These are phyloP conservation scores for Adrianichthys oophorus DNA, from an alignment of 2,797 vertebrate genomes.

Conservation along the genomic window DNA sequence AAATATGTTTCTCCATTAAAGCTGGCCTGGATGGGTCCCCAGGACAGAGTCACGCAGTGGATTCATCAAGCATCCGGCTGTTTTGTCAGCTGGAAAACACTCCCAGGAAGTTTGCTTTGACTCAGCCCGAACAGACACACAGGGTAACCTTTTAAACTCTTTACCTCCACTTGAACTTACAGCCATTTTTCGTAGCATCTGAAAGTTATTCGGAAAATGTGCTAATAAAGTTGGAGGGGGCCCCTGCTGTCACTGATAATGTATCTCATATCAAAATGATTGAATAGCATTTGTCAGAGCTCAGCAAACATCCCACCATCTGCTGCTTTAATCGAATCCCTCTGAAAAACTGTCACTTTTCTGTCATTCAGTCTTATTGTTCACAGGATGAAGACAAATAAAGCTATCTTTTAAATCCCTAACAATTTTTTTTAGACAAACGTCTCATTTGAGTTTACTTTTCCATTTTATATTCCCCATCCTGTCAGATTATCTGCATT, in stretches of 20 bases:
- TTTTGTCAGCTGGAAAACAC: slow-evolving; percentile 42
- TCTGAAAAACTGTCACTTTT: slow-evolving; percentile 40
- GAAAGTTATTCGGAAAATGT: slow-evolving; percentile 39
- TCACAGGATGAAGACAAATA: slow-evolving; percentile 33
- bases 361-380: slow-evolving; percentile 39
- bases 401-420: slow-evolving; percentile 29
- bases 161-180: slow-evolving; percentile 33
- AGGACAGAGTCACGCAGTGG: slow-evolving; percentile 12
- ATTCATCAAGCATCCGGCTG: slow-evolving; percentile 29
- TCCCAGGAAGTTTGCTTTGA: slow-evolving; percentile 46
- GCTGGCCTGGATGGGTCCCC: slow-evolving; percentile 13
- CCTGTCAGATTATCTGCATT: slow-evolving; percentile 62
- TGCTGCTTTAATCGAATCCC: slow-evolving; percentile 31
- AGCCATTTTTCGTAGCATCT: slow-evolving; percentile 20
- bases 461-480: slow-evolving; percentile 51
- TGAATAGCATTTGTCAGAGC: slow-evolving; percentile 14
- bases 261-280: slow-evolving; percentile 21
- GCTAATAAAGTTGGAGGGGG: slow-evolving; percentile 5
- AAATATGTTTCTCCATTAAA: slow-evolving; percentile 30
- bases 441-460: slow-evolving; percentile 44
- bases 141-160: slow-evolving; percentile 32
- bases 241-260: neutral
- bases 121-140: slow-evolving; percentile 35
- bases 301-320: slow-evolving; percentile 17
- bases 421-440: slow-evolving; percentile 14